A percentile compares a stretch with the other conserved stretches of the same genome.
These are phyloP conservation scores for Istiophorus platypterus DNA, from an alignment of 2,113 vertebrate species.

Conservation along the genomic window DNA sequence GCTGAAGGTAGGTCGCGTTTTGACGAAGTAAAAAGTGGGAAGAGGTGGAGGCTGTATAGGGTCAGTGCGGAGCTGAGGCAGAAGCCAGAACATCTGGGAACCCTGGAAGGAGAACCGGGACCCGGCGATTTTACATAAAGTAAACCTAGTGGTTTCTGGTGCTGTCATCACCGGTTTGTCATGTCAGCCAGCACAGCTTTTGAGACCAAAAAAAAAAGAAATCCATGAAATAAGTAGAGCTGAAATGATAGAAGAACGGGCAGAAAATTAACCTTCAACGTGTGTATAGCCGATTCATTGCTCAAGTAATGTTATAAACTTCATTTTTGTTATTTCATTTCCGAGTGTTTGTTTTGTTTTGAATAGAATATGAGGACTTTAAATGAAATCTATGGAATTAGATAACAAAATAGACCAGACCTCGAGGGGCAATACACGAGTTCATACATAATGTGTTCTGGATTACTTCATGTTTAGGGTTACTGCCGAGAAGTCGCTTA, in stretches of 20 bases:
- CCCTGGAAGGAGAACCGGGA: not conserved
- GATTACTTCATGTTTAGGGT: not conserved
- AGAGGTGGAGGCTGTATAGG: not conserved
- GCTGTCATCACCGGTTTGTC: not conserved
- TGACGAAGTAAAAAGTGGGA: not conserved
- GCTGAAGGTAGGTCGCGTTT: slow-evolving; percentile 86
- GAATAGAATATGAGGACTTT: no score
- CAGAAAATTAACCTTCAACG: not conserved
- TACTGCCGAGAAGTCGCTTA: not conserved
- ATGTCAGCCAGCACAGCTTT: not conserved
- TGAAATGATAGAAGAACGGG: no score
- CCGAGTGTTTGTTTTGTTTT: no score
- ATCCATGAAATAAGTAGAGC: no score
- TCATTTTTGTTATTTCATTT: not conserved
- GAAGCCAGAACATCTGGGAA: not conserved
- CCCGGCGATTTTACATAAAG: not conserved
- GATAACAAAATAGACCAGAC: no score
- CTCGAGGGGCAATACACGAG: not conserved
- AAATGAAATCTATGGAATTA: no score
- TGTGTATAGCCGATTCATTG: not conserved
- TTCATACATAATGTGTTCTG: not conserved
- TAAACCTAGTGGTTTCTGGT: not conserved
- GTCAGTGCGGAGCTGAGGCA: not conserved
- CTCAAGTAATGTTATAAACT: not conserved
- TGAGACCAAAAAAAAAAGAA: not conserved